Percentiles rank a stretch among this genome's conserved stretches.
phyloP scores from a whole-genome alignment of 2,797 vertebrate genomes.

The Podarcis lilfordi region DNA sequence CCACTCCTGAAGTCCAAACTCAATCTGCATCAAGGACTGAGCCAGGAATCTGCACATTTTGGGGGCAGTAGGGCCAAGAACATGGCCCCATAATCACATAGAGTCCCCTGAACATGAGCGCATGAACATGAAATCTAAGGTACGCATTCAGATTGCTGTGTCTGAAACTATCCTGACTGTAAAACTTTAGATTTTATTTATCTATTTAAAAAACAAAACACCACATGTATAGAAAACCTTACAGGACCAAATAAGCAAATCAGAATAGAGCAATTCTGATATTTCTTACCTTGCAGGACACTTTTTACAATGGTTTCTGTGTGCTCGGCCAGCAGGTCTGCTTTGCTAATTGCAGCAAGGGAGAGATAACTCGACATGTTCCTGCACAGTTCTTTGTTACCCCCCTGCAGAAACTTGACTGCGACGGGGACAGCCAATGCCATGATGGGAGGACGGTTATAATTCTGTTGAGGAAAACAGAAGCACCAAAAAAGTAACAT shows the following conservation, averaged over 20 bases:
- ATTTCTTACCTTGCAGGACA: constrained; percentile 87
- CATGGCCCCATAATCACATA: neutral
- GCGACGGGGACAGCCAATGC: constrained; percentile 91
- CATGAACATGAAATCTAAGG: neutral
- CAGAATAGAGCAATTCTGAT: neutral
- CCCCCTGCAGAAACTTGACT: constrained; percentile 90
- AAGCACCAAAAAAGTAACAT: neutral
- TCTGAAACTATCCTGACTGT: neutral
- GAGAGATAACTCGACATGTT: constrained; percentile 97
- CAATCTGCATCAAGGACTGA: neutral
- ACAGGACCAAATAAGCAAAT: rapidly evolving
- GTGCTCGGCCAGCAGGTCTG: constrained; percentile 90
- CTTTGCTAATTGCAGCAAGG: constrained; percentile 89
- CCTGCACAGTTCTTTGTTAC: constrained; percentile 89
- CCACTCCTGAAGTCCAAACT: neutral
- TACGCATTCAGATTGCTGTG: neutral
- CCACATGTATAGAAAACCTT: rapidly evolving
- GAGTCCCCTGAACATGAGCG: neutral
- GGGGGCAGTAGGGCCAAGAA: neutral
- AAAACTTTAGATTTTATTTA: neutral
- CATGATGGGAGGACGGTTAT: constrained; percentile 89
- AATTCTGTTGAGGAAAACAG: constrained; percentile 82
- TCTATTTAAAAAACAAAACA: neutral
- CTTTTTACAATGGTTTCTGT: constrained; percentile 87
- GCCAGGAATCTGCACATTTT: neutral